A percentile compares a stretch with the other conserved stretches of the same genome.
phyloP scores from a whole-genome alignment of 2,797 vertebrate genomes.

The Lophius americanus region DNA sequence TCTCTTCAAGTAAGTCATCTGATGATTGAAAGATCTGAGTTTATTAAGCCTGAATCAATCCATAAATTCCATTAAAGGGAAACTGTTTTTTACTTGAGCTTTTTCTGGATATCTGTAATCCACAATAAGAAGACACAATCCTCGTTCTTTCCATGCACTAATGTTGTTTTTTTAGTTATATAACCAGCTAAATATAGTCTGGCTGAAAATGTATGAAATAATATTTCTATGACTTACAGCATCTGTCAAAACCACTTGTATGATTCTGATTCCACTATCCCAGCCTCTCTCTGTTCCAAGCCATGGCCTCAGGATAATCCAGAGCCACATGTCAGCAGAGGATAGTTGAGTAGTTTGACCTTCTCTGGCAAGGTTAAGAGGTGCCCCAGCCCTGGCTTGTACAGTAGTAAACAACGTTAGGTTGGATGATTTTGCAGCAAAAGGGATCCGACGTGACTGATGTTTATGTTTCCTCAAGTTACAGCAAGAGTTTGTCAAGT shows the following conservation, averaged over 20 bases:
- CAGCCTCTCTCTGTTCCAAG: constrained; percentile 29
- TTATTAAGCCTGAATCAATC: constrained; percentile 5
- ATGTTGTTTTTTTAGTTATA: constrained; percentile 1
- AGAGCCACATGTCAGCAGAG: constrained; percentile 45
- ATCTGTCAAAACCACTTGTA: constrained; percentile 9
- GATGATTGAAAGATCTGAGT: constrained; percentile 14
- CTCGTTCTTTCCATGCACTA: constrained; percentile 16
- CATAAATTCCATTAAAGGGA: constrained; percentile 15
- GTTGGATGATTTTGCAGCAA: constrained; percentile 4
- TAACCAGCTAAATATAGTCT: constrained; percentile 16
- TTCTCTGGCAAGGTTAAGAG: constrained; percentile 44
- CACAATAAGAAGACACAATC: constrained; percentile 9
- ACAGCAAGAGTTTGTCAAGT: background rate
- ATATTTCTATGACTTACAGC: constrained; percentile 11
- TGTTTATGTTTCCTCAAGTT: constrained; percentile 4
- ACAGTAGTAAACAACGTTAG: constrained; percentile 22
- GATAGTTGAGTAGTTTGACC: constrained; percentile 51
- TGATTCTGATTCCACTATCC: constrained; percentile 28
- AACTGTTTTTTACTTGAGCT: background rate
- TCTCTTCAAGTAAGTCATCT: constrained; percentile 9
- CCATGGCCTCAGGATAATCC: constrained; percentile 47
- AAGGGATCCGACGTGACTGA: background rate
- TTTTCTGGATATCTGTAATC: background rate
- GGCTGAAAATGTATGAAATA: constrained; percentile 18
- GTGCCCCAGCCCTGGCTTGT: background rate